These are phyloP conservation scores for Lathamus discolor DNA, from an alignment of 2,113 vertebrate species.

Conservation along the genomic window DNA sequence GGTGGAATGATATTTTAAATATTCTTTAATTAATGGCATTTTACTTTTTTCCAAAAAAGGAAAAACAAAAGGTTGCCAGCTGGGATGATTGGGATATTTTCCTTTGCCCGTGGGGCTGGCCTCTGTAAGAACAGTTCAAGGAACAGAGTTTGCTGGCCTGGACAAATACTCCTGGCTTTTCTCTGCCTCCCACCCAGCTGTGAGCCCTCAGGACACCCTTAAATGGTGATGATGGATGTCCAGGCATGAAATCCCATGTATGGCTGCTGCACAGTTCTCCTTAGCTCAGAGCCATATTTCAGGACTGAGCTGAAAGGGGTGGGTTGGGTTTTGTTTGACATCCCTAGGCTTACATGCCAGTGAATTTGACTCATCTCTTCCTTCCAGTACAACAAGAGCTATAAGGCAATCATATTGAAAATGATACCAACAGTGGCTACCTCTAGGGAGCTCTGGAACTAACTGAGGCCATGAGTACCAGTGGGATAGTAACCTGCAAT, in stretches of 20 bases:
- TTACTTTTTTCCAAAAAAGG: constrained; percentile 1
- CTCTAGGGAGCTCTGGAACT: neutral
- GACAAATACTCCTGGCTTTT: neutral
- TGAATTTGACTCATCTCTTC: neutral
- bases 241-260: neutral
- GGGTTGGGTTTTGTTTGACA: neutral
- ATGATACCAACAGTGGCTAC: neutral
- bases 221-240: neutral
- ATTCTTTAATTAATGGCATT: constrained; percentile 2
- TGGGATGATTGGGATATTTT: neutral
- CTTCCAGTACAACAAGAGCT: neutral
- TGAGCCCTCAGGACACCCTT: neutral
- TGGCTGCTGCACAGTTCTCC: neutral
- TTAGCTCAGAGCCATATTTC: neutral
- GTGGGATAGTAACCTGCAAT: neutral
- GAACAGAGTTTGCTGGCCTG: neutral
- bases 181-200: neutral
- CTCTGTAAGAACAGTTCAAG: neutral
- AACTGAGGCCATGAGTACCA: neutral
- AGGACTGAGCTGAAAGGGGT: neutral
- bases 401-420: neutral
- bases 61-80: neutral
- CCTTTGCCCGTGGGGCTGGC: neutral
- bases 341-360: neutral
- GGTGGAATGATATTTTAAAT: neutral